phyloP scores from a whole-genome alignment of 2,113 vertebrate genomes.

The Ictidomys tridecemlineatus region DNA sequence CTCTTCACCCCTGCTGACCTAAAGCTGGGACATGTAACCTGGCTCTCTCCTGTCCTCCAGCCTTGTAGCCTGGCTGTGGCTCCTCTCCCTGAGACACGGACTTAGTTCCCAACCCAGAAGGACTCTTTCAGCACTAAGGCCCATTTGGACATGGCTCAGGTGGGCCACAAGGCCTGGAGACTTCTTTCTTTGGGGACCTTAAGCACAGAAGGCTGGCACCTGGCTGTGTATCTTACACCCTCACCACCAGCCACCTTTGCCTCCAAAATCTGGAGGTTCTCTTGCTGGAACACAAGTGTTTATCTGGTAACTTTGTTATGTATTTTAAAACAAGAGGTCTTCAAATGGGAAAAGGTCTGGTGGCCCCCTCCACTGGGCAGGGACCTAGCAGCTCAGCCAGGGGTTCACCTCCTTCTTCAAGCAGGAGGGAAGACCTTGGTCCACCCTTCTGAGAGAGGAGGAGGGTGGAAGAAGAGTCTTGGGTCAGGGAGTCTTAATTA shows the following conservation, averaged over 20 bases:
- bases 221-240: neutral
- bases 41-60: too few relatives aligned
- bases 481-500: neutral
- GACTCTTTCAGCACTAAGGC: neutral
- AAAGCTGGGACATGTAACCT: neutral
- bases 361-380: rapidly evolving
- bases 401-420: neutral
- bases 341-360: neutral
- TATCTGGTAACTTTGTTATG: neutral
- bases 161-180: rapidly evolving
- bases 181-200: neutral
- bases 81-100: too few relatives aligned
- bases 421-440: neutral
- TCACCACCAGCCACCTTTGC: neutral
- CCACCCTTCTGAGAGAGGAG: neutral
- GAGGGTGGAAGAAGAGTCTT: neutral
- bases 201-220: neutral
- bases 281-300: neutral
- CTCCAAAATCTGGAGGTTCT: neutral
- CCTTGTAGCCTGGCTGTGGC: rapidly evolving
- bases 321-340: neutral
- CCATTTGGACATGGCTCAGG: neutral
- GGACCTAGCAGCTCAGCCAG: neutral
- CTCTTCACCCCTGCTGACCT: too few relatives aligned
- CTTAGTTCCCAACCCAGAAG: neutral